Percentiles rank a stretch among this genome's conserved stretches.
Conservation (phyloP, 2,888 invertebrate species). For the Amphiduros pacificus region DNA sequence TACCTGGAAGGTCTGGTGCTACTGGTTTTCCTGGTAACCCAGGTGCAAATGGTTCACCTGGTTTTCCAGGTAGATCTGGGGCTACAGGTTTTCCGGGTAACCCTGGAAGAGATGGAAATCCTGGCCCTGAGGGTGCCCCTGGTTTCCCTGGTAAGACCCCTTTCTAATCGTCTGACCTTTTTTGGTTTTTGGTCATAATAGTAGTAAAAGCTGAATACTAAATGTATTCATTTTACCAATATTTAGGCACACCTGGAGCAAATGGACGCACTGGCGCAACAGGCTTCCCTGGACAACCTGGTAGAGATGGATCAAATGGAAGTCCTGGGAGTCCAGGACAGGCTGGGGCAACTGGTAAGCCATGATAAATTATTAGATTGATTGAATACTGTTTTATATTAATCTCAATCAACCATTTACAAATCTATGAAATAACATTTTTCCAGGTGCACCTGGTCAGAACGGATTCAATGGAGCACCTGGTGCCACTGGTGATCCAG, state of each 20-base stretch:
- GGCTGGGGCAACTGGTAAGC: constrained; percentile 19
- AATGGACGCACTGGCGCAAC: constrained; percentile 19
- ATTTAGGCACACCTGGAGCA: constrained; percentile 4
- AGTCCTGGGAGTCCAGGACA: neutral
- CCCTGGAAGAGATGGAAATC: neutral
- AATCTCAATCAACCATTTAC: neutral
- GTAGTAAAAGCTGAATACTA: too few species aligned
- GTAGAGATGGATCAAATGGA: neutral
- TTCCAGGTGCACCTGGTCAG: neutral
- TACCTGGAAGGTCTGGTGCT: constrained; percentile 6
- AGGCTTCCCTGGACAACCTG: constrained; percentile 10
- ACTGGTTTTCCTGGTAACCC: constrained; percentile 1
- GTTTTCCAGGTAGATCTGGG: neutral
- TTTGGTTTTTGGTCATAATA: too few species aligned
- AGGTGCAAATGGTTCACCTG: constrained; percentile 4
- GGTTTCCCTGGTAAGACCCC: constrained; percentile 2
- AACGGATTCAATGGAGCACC: constrained; percentile 8
- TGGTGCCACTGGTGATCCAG: neutral
- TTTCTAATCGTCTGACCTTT: too few species aligned
- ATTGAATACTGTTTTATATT: neutral
- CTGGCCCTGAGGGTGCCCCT: neutral
- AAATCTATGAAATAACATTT: neutral
- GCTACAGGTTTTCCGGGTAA: constrained; percentile 8
- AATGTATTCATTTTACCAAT: too few species aligned
- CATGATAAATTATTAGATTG: neutral